These are phyloP conservation scores for Trichomalopsis sarcophagae DNA, from an alignment of 1,140 invertebrate species.

Conservation along the genomic window DNA sequence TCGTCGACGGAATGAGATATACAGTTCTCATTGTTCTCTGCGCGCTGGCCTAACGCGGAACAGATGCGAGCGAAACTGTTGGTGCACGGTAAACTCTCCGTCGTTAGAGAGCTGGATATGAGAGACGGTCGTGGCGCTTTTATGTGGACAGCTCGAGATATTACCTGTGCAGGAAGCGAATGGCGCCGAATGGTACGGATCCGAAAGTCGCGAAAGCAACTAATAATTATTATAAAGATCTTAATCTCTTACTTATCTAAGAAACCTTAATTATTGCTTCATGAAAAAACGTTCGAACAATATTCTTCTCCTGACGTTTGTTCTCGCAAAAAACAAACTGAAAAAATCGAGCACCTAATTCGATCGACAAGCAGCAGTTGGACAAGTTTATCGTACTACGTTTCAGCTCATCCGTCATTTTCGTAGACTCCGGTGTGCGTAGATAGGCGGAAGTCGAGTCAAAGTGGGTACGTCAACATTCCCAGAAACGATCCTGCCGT, in stretches of 20 bases:
- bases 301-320: too few species aligned
- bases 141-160: neutral
- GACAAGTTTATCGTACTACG: neutral
- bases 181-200: too few species aligned
- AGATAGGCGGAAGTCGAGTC: neutral
- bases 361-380: too few species aligned
- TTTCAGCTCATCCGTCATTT: neutral
- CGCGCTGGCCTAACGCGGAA: neutral
- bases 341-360: too few species aligned
- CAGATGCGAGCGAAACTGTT: neutral
- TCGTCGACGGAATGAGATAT: neutral
- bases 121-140: neutral
- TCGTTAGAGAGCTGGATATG: neutral
- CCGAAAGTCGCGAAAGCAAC: too few species aligned
- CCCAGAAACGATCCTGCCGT: neutral
- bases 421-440: neutral
- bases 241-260: too few species aligned
- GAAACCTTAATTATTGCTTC: too few species aligned
- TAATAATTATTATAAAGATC: too few species aligned
- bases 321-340: too few species aligned
- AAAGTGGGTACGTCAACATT: neutral
- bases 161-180: neutral
- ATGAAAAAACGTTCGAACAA: too few species aligned
- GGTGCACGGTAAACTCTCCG: too few species aligned
- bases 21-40: slow-evolving; percentile 14